Evolutionary conservation across 2,888 invertebrate genomes (phyloP).

Genomic region (Acanthopleura granulata): DNA sequence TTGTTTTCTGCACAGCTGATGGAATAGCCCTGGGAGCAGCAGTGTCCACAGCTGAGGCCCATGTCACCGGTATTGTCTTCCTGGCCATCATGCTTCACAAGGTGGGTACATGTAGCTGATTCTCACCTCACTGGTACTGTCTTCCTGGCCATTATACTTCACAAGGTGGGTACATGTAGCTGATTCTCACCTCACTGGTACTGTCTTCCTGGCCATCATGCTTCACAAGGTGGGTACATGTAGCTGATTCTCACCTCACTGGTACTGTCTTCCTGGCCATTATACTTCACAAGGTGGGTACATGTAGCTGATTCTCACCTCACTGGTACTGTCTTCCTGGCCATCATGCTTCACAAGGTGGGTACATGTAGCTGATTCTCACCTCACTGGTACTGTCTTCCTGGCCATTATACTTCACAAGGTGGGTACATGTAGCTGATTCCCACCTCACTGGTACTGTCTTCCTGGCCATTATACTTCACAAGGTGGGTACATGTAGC

Average conservation of each 20-base stretch:
- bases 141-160: conserved; percentile 98
- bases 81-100: conserved; percentile 99
- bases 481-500: conserved; percentile 78
- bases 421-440: conserved; percentile 78
- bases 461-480: conserved; percentile 98
- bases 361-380: conserved; percentile 80
- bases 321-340: conserved; percentile 96
- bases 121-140: conserved; percentile 98
- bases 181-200: conserved; percentile 93
- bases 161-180: conserved; percentile 81
- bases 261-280: conserved; percentile 98
- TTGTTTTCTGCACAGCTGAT: conserved; percentile 78
- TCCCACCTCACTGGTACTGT: conserved; percentile 98
- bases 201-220: too few species aligned
- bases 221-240: conserved; percentile 77
- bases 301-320: conserved; percentile 93
- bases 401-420: conserved; percentile 99
- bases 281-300: conserved; percentile 92
- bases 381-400: conserved; percentile 98
- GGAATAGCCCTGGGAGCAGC: conserved; percentile 98
- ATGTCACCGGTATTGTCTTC: conserved; percentile 98
- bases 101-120: conserved; percentile 78
- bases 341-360: conserved; percentile 98
- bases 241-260: conserved; percentile 95
- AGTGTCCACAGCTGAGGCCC: conserved; percentile 94